Evolutionary conservation across 2,113 vertebrate species (phyloP), one percentile per base, ranked within the genome.

Genomic region (Dasyprocta punctata): DNA sequence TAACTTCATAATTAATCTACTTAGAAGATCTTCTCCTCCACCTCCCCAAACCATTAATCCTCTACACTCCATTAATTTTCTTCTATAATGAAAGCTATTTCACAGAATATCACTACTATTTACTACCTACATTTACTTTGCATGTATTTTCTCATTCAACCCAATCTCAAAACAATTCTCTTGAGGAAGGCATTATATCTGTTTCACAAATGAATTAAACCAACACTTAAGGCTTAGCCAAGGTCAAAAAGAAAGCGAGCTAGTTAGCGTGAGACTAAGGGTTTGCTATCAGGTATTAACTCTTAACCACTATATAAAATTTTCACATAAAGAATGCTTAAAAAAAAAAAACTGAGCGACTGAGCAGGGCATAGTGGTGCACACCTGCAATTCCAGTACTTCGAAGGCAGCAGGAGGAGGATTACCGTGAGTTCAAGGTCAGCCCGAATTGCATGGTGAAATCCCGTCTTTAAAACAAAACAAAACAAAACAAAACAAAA

Each of bases 1-100:
- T 75, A 52, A 91, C 80, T 78, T 86, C 33, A 52, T 87, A 69
- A 84, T 91, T 77, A 93, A 80, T 83, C 52, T 60, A 87, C 58
- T 87, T 88, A 88, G 41, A 47, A 88, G 56, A 47, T 80, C 19
- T 63, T n/a, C 24, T 69, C 44, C 47, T 47, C 26, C 7, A 13
- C 3, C 38, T 58, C 52, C 26, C 61, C 13, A 89, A 77, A 89
- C 1, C 24, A 16, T 73, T 73, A 95, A 95, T 41, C 75, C 65
- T 65, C 83, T 52, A 63, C n/a, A 73, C 85, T 93, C 52, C 63
- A 67, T 80, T 93, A 52, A 28, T 65, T 33, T 49, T 54, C 87
- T 58, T 85, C 69, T 85, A 73, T 65, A 69, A 95, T 65, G 49
- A 89, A 95, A 81, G 44, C n/a, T 61, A 7, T 56, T 60, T 61